phyloP scores from a whole-genome alignment of 2,888 invertebrate species.

The Leptopilina syphax region DNA sequence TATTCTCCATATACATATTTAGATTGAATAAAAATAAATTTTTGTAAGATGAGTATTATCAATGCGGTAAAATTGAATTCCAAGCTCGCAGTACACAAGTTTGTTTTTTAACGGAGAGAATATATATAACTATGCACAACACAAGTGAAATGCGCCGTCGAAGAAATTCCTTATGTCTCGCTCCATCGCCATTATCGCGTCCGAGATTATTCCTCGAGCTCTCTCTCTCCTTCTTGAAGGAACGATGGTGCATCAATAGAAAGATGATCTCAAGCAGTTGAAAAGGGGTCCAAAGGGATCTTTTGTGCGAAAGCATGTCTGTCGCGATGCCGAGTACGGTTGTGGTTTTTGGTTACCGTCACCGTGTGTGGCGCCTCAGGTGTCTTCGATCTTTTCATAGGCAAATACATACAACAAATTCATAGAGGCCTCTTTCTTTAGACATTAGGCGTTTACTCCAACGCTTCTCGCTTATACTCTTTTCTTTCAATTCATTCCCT shows the following conservation, averaged over 20 bases:
- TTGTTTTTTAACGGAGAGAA: constrained; percentile 19
- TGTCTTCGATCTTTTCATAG: constrained; percentile 73
- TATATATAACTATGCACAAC: constrained; percentile 1
- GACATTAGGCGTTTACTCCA: constrained; percentile 41
- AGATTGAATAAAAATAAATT: too few species aligned
- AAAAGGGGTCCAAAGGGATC: constrained; percentile 54
- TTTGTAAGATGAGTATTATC: not conserved
- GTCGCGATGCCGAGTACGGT: constrained; percentile 63
- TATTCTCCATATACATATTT: too few species aligned
- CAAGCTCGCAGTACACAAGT: not conserved
- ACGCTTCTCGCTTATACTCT: constrained; percentile 45
- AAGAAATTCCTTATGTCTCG: constrained; percentile 48
- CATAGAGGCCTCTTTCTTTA: constrained; percentile 56
- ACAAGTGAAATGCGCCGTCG: constrained; percentile 43
- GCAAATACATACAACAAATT: constrained; percentile 64
- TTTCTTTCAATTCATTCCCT: constrained; percentile 41
- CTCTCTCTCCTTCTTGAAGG: constrained; percentile 18
- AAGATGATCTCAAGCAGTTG: constrained; percentile 68
- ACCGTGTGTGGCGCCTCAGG: constrained; percentile 76
- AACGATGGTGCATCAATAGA: constrained; percentile 69
- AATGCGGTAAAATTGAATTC: constrained; percentile 16
- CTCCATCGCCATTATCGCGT: constrained; percentile 10
- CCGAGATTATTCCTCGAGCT: constrained; percentile 50
- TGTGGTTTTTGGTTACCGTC: constrained; percentile 72
- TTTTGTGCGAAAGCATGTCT: constrained; percentile 71